Base-by-base conservation (phyloP, 2,797 vertebrate species). In the Emys orbicularis region DNA sequence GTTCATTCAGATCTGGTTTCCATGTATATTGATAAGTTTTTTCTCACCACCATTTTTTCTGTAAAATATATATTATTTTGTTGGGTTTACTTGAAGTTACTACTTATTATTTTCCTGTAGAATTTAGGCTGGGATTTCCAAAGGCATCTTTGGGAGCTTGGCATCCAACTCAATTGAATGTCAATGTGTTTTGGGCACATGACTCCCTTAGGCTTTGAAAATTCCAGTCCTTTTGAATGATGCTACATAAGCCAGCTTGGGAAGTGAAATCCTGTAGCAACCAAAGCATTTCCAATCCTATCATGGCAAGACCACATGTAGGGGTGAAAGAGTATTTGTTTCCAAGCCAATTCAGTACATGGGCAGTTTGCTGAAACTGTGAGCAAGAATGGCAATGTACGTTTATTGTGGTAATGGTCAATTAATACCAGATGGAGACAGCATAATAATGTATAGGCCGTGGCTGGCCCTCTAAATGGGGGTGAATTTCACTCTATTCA, bases 281-380 rank as follows among this genome's bases (percentile, higher is more conserved):
- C 12, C 85, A 95, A 41, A 10, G 18, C 25, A 91, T 4, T 0
- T 1, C 50, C 47, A 13, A 50, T 77, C 12, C 68, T 88, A 1
- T 59, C 0, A 0, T 21, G n/a, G 10, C 44, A 37, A 34, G 83
- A 5, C 12, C 47, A 77, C 12, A 2, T 77, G 65, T 15, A 57
- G 54, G 54, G 37, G 19, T 65, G 34, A 65, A 61, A 21, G 34
- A 65, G 16, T 65, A n/a, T 65, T 65, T 65, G 61, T 65, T n/a
- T 65, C 34, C 16, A 65, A 65, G 61, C 61, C 34, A 65, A 16
- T 93, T 41, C 72, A 90, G n/a, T 37, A 88, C 65, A 84, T 90
- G 88, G 61, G 23, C 81, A 93, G 49, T 77, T 91, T 79, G 50
- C 41, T 61, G 77, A 86, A 89, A 49, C 56, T 88, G 76, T 57